Conservation (phyloP, 2,113 vertebrate genomes). For the Turdus rufiventris region DNA sequence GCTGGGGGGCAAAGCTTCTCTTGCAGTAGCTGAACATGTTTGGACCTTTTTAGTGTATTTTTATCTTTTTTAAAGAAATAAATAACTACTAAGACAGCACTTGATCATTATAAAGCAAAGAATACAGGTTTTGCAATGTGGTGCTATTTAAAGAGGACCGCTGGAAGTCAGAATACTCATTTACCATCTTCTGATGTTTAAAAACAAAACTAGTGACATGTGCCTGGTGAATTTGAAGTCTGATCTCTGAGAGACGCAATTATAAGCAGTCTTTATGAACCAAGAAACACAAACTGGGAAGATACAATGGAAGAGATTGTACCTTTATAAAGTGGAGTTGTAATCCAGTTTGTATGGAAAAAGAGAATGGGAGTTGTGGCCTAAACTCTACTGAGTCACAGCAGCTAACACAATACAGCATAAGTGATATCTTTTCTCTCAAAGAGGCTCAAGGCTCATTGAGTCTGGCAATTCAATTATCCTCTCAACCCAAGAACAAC, state of each 20-base stretch:
- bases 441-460: constrained; percentile 58
- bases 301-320: constrained; percentile 48
- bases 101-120: neutral
- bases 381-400: constrained; percentile 51
- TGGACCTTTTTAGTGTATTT: neutral
- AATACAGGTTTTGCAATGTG: neutral
- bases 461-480: constrained; percentile 72
- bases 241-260: constrained; percentile 12
- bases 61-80: neutral
- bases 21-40: neutral
- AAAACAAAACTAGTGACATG: neutral
- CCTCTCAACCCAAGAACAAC: constrained; percentile 59
- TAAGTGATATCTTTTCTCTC: constrained; percentile 58
- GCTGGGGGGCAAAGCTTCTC: neutral
- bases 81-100: neutral
- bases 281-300: constrained; percentile 16
- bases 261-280: neutral
- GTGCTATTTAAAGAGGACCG: neutral
- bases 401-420: constrained; percentile 43
- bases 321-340: constrained; percentile 55
- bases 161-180: neutral
- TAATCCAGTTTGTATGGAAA: constrained; percentile 68
- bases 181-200: neutral
- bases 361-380: constrained; percentile 54
- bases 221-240: constrained; percentile 20